Percentiles rank a stretch among this genome's conserved stretches.
phyloP scores from a whole-genome alignment of 2,797 vertebrate genomes.

The Pantherophis vulpinus region DNA sequence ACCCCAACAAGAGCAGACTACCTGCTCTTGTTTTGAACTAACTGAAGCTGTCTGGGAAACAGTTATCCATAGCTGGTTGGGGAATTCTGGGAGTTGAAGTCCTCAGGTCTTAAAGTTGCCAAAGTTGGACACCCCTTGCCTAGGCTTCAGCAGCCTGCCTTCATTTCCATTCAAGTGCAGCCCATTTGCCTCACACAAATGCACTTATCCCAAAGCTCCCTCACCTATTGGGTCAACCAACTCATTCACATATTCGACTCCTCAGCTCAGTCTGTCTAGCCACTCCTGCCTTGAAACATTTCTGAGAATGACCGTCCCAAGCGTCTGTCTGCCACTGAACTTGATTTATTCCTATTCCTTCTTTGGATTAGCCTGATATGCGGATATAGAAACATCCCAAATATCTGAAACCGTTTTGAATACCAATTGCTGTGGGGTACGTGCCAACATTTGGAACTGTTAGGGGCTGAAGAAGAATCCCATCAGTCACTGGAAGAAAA shows the following conservation, averaged over 20 bases:
- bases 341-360: background rate
- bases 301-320: background rate
- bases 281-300: background rate
- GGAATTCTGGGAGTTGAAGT: background rate
- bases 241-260: background rate
- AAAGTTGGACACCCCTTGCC: background rate
- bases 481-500: background rate
- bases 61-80: background rate
- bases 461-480: background rate
- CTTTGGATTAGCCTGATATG: background rate
- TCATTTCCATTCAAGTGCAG: background rate
- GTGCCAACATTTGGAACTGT: background rate
- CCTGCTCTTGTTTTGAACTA: background rate
- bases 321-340: background rate
- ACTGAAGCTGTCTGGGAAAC: background rate
- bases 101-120: background rate
- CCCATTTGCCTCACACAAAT: background rate
- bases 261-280: background rate
- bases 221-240: background rate
- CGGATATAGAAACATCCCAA: background rate
- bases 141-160: background rate
- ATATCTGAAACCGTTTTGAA: background rate
- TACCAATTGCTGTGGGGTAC: background rate
- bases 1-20: background rate
- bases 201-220: background rate